Evolutionary conservation across 1,140 invertebrate species (phyloP).

Genomic region (Phymorhynchus buccinoides): DNA sequence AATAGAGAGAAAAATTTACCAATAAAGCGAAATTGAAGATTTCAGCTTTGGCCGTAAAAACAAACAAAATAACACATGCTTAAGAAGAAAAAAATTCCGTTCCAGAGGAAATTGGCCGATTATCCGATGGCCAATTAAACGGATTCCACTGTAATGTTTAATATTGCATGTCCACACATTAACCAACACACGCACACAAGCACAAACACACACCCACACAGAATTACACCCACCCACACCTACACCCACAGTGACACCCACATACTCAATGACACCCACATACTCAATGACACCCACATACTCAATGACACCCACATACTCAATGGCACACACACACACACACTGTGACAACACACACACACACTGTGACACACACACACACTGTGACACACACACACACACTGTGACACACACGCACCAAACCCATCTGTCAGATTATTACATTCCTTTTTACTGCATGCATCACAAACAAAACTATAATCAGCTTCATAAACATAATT

Average conservation of each 20-base stretch:
- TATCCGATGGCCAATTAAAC: not conserved
- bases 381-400: conserved; percentile 12
- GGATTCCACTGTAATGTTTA: not conserved
- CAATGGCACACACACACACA: conserved; percentile 10
- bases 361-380: conserved; percentile 3
- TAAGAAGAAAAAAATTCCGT: not conserved
- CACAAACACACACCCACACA: not conserved
- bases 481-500: not conserved
- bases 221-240: not conserved
- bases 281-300: not conserved
- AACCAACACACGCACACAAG: not conserved
- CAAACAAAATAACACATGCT: not conserved
- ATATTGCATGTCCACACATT: not conserved
- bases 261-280: not conserved
- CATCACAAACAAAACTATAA: not conserved
- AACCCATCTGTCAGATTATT: not conserved
- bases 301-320: not conserved
- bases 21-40: not conserved
- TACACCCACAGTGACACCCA: not conserved
- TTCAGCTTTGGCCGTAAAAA: too few relatives aligned
- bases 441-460: not conserved
- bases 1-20: not conserved
- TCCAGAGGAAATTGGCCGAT: not conserved
- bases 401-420: not conserved
- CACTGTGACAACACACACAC: not conserved